Base-by-base conservation (phyloP, 2,113 vertebrate species). In the Oncorhynchus keta region DNA sequence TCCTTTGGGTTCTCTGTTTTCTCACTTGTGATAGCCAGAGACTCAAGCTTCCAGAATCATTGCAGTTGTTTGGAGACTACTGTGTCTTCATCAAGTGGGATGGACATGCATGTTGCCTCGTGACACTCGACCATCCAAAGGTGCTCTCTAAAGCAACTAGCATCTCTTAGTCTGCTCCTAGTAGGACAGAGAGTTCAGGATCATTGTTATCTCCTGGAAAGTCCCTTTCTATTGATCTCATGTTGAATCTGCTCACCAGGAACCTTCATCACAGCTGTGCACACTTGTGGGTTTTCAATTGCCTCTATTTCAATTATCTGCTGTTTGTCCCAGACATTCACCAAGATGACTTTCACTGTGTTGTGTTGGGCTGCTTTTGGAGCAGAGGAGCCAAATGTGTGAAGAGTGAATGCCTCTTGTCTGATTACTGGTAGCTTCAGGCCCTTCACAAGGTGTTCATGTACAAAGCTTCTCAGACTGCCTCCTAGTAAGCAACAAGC, bases 41-140 rank as follows among this genome's bases (percentile, higher is more conserved):
- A 81, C 55, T 76, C 81, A 2, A 83, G 26, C 45, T 83, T 72
- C 74, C 75, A 80, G 68, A 83, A 80, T 12, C 48, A 59, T 18
- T 76, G 62, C 66, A 78, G 67, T 70, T 73, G 79, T 18, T 78
- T 59, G 20, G 76, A 61, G 28, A 86, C 30, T 26, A 49, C 6
- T 35, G 35, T 7, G 35, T 35, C 35, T 35, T 35, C 35, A 35
- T 35, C 35, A 35, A 35, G 35, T 7, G 32, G 32, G 35, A 35
- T 35, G 35, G 6, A 35, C 6, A 8, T 35, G 35, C 35, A 35
- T 7, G 35, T 35, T 35, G 1, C 35, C 35, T 35, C 35, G 35
- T 7, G 22, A 73, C 61, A 67, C 76, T 75, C 35, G 6, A 35
- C 39, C 39, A 39, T 39, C 39, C 39, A 9, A 9, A 39, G 39